phyloP scores from a whole-genome alignment of 2,888 invertebrate species.

The Rhabditoides inermis region DNA sequence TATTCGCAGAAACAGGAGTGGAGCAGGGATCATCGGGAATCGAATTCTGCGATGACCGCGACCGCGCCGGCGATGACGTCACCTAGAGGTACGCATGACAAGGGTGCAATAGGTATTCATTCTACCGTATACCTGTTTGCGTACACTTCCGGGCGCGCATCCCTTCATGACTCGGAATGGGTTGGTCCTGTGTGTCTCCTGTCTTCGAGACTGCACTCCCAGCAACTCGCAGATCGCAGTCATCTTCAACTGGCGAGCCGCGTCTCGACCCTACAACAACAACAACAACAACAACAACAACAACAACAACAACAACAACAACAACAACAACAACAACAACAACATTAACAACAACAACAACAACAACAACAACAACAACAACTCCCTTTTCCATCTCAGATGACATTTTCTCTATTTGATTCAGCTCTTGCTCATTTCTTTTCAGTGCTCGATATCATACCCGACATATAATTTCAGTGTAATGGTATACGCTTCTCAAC shows the following conservation, averaged over 20 bases:
- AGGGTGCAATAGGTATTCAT: too few species aligned
- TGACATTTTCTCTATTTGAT: too few species aligned
- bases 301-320: not conserved
- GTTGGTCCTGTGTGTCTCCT: conserved; percentile 17
- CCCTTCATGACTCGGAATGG: conserved; percentile 36
- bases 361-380: not conserved
- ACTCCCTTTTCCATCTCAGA: too few species aligned
- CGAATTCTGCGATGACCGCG: conserved; percentile 5
- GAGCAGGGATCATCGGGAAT: conserved; percentile 15
- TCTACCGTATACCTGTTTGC: conserved; percentile 25
- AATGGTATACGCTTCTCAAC: too few species aligned
- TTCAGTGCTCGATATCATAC: too few species aligned
- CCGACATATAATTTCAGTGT: too few species aligned
- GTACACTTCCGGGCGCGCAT: conserved; percentile 35
- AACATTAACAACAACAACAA: conserved; percentile 2
- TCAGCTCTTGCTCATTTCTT: too few species aligned
- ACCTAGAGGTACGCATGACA: not conserved
- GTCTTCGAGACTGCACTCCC: conserved; percentile 57
- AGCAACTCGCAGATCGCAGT: conserved; percentile 83
- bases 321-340: conserved; percentile 1
- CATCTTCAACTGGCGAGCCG: conserved; percentile 92
- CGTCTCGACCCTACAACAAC: conserved; percentile 66
- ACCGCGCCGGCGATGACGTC: not conserved
- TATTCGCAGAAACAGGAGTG: too few species aligned
- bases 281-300: not conserved